Evolutionary conservation across 1,140 invertebrate genomes (phyloP), one percentile per base, ranked within the genome.

Genomic region (Pectinophora gossypiella): DNA sequence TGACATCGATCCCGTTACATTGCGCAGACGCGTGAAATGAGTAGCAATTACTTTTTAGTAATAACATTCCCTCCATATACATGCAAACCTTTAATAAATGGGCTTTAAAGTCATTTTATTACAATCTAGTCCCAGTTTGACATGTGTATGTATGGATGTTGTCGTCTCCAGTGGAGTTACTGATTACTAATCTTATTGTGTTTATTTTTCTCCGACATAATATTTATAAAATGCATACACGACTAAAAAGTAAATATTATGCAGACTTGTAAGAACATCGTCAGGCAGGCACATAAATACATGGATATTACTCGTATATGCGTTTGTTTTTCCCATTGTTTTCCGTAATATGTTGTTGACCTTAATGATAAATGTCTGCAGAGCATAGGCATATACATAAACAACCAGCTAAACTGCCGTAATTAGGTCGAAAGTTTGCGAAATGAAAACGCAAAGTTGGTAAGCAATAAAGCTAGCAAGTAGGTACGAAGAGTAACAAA

Each of bases 1-100:
- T 60, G 63, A 60, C 56, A 65, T 59, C 40, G 43, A 63, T 54
- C 70, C 74, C 74, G 74, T 77, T 77, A 77, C 51, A 55, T 53
- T 53, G 48, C 53, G 52, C 56, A 58, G 49, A 59, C 54, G 45
- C 48, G 47, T 53, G 54, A 52, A 62, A 66, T 61, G 35, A 47
- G 27, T 40, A 21, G 27, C 48, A 49, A 59, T 55, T 51, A 44
- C 10, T 13, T 44, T n/a, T 44, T 15, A 40, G n/a, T 15, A 5
- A 40, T 40, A 15, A n/a, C n/a, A 40, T 40, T 40, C 7, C 36
- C 15, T 3, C n/a, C n/a, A n/a, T n/a, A n/a, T n/a, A n/a, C n/a
- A n/a, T n/a, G n/a, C 23, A 27, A 27, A 27, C 23, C 5, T 5
- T 5, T 27, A 27, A 27, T 27, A 6, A 27, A 27, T 6, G 23